Conservation (phyloP, 64 coral and sea anemone genomes). For the Stylophora pistillata region DNA sequence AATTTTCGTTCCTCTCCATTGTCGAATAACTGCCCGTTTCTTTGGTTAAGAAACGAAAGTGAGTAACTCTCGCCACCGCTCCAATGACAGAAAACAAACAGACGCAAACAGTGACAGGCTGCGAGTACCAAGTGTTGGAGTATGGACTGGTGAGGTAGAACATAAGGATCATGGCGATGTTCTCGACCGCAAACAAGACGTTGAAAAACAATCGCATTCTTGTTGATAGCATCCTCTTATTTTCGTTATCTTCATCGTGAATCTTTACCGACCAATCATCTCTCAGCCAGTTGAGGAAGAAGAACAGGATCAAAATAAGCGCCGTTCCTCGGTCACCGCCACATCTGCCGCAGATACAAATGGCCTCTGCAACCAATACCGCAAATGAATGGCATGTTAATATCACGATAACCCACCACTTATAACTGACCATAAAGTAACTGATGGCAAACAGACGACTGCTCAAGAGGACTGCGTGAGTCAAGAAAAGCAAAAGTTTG, state of each 20-base stretch:
- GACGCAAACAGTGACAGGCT: too few species aligned
- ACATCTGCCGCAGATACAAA: too few species aligned
- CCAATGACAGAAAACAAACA: too few species aligned
- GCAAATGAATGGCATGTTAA: neutral
- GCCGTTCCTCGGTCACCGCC: too few species aligned
- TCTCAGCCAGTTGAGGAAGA: neutral
- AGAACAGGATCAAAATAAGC: too few species aligned
- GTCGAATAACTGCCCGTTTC: too few species aligned
- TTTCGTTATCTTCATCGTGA: neutral
- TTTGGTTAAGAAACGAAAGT: neutral
- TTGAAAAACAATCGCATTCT: neutral
- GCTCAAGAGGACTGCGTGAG: neutral
- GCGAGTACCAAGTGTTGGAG: too few species aligned
- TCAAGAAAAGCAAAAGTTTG: neutral
- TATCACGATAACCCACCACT: neutral
- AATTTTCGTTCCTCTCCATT: too few species aligned
- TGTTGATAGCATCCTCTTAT: neutral
- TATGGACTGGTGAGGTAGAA: neutral
- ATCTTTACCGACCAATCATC: neutral
- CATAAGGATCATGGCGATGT: neutral
- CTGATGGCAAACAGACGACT: neutral
- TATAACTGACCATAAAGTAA: neutral
- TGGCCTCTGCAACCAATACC: neutral
- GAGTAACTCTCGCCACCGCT: neutral
- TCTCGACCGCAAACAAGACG: neutral